Percentiles rank a stretch among this genome's conserved stretches.
Evolutionary conservation across 2,797 vertebrate species (phyloP).

Genomic region (Pseudocheirus occidentalis): DNA sequence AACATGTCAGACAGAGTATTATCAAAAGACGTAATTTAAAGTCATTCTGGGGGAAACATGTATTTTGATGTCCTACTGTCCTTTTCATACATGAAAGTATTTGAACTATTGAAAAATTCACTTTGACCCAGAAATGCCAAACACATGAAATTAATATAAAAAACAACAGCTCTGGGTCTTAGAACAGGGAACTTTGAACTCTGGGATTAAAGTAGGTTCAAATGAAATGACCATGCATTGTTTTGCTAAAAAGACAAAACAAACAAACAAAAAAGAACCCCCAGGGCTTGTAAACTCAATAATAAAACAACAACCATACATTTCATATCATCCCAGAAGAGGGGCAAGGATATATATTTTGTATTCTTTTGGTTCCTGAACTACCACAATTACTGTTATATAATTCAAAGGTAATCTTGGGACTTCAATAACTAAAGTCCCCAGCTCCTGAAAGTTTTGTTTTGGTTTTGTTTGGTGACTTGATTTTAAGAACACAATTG

Average conservation of each 20-base stretch:
- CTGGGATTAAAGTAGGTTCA: conserved; percentile 76
- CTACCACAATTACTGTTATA: neutral
- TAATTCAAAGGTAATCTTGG: conserved; percentile 12
- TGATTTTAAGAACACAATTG: neutral
- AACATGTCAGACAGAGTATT: conserved; percentile 83
- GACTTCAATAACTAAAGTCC: neutral
- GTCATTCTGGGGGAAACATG: conserved; percentile 75
- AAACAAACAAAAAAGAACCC: neutral
- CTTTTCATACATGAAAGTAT: conserved; percentile 83
- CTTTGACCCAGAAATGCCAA: conserved; percentile 84
- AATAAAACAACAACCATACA: conserved; percentile 12
- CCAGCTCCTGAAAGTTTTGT: neutral
- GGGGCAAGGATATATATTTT: neutral
- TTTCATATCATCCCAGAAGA: conserved; percentile 21
- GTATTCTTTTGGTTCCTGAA: neutral
- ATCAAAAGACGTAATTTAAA: conserved; percentile 84
- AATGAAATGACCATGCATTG: conserved; percentile 66
- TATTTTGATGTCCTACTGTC: conserved; percentile 83
- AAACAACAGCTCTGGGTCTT: conserved; percentile 69
- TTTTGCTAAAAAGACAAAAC: conserved; percentile 31
- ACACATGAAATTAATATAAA: conserved; percentile 75
- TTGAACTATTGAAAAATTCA: conserved; percentile 80
- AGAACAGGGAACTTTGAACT: conserved; percentile 54
- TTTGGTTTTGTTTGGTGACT: neutral
- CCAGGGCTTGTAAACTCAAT: conserved; percentile 26